Percentiles rank a stretch among this genome's conserved stretches.
Conservation (phyloP, 2,888 invertebrate genomes). For the Latrodectus hesperus region DNA sequence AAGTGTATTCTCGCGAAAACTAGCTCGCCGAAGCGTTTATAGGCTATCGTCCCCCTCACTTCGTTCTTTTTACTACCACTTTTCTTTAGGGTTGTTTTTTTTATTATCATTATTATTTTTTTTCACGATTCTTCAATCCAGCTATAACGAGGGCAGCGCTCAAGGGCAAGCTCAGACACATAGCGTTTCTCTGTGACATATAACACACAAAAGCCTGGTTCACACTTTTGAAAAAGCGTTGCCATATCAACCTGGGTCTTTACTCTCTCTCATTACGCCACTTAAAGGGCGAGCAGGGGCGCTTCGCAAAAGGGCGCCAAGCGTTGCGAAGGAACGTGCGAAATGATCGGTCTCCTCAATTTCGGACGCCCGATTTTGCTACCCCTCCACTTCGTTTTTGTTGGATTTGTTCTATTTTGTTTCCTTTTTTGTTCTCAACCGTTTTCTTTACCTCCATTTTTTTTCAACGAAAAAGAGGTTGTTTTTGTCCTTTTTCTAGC, state of each 20-base stretch:
- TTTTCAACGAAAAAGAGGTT: slow-evolving; percentile 34
- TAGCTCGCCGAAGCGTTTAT: slow-evolving; percentile 65
- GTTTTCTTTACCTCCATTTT: slow-evolving; percentile 14
- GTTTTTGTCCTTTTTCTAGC: slow-evolving; percentile 61
- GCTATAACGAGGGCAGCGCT: slow-evolving; percentile 59
- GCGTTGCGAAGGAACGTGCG: slow-evolving; percentile 56
- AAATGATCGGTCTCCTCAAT: slow-evolving; percentile 58
- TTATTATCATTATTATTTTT: slow-evolving; percentile 44
- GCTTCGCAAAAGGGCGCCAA: slow-evolving; percentile 9
- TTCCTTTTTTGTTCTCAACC: slow-evolving; percentile 7
- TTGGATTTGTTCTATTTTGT: slow-evolving; percentile 20
- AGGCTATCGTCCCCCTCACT: slow-evolving; percentile 27
- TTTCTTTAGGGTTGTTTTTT: slow-evolving; percentile 15
- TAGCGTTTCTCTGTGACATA: background rate
- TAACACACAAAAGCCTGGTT: slow-evolving; percentile 40
- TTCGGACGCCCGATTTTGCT: slow-evolving; percentile 28
- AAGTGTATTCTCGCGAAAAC: slow-evolving; percentile 23
- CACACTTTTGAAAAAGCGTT: slow-evolving; percentile 64
- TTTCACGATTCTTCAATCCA: slow-evolving; percentile 36
- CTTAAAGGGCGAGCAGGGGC: slow-evolving; percentile 39
- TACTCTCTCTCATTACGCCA: slow-evolving; percentile 64
- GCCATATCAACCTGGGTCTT: slow-evolving; percentile 61
- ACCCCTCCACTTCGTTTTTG: background rate
- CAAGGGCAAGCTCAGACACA: slow-evolving; percentile 47
- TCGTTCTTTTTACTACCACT: background rate